These are phyloP conservation scores for Scaptomyza polygonia DNA, from an alignment of 2,888 invertebrate species.

Conservation along the genomic window DNA sequence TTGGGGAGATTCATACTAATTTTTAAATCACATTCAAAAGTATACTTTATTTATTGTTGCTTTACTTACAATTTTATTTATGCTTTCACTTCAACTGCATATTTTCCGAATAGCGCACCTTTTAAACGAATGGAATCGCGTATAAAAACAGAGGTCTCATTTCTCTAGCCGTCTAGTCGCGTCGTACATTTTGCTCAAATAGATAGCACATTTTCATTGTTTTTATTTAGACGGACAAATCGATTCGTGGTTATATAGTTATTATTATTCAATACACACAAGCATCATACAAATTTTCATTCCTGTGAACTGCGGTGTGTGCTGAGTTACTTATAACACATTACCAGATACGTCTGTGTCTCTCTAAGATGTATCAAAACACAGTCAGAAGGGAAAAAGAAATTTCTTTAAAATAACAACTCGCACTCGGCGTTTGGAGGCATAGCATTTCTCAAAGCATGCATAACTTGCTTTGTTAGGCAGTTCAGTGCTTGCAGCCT, in stretches of 20 bases:
- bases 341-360: conserved; percentile 6
- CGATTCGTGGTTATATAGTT: conserved; percentile 3
- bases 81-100: neutral
- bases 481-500: conserved; percentile 17
- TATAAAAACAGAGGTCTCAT: conserved; percentile 26
- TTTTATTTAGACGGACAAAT: neutral
- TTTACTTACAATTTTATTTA: conserved; percentile 4
- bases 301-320: conserved; percentile 25
- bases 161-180: conserved; percentile 23
- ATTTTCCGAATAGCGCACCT: neutral
- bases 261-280: neutral
- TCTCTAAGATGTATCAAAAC: conserved; percentile 15
- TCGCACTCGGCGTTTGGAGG: neutral
- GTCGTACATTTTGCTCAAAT: conserved; percentile 11
- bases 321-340: conserved; percentile 25
- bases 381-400: neutral
- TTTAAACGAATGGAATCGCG: conserved; percentile 16
- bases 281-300: conserved; percentile 15
- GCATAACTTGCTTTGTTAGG: conserved; percentile 3
- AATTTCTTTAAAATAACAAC: neutral
- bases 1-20: conserved; percentile 17
- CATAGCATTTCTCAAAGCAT: neutral
- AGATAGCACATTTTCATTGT: conserved; percentile 21
- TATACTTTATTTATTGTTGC: neutral
- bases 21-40: conserved; percentile 28